Evolutionary conservation across 2,113 vertebrate genomes (phyloP).

Genomic region (Hylia prasina): DNA sequence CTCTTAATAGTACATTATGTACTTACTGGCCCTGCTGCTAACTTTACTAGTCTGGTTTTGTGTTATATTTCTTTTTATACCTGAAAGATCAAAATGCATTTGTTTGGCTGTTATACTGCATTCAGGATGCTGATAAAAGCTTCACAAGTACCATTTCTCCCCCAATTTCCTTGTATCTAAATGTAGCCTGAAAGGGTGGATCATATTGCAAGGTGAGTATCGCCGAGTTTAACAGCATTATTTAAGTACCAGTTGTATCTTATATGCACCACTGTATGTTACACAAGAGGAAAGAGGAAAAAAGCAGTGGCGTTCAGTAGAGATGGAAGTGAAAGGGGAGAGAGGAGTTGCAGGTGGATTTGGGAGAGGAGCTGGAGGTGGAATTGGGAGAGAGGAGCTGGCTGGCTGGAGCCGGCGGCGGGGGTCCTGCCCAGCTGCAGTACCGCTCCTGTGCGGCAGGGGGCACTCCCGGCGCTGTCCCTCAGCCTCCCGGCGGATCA

Average conservation of each 20-base stretch:
- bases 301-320: accelerated
- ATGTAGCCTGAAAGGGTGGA: accelerated
- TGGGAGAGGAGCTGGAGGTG: too few species aligned
- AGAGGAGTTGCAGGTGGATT: not conserved
- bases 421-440: not conserved
- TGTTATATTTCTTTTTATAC: not conserved
- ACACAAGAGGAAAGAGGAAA: not conserved
- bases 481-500: not conserved
- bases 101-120: accelerated
- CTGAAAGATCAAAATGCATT: not conserved
- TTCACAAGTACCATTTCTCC: not conserved
- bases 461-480: not conserved
- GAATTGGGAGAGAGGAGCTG: not conserved
- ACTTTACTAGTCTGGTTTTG: not conserved
- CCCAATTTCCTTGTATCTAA: not conserved
- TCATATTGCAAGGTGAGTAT: accelerated
- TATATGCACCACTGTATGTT: accelerated
- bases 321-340: not conserved
- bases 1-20: not conserved
- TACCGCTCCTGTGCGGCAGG: not conserved
- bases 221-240: accelerated
- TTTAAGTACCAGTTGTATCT: not conserved
- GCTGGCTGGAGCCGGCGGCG: accelerated
- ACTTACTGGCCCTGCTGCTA: not conserved
- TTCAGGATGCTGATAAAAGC: not conserved